Conservation (phyloP, 2,888 invertebrate species). For the Meteorus cinctellus region DNA sequence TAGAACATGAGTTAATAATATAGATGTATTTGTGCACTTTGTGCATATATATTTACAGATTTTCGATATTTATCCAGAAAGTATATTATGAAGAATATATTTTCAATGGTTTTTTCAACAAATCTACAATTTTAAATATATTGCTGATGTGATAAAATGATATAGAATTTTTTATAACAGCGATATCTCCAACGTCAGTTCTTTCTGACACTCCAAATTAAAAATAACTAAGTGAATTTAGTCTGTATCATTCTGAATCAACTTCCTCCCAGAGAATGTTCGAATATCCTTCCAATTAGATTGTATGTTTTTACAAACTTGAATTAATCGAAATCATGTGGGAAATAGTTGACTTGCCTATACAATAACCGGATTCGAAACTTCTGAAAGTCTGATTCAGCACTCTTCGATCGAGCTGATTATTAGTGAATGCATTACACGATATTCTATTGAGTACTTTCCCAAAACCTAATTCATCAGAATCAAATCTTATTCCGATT, state of each 20-base stretch:
- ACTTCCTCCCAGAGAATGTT: constrained; percentile 60
- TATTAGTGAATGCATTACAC: too few species aligned
- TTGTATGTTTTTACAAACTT: too few species aligned
- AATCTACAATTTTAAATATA: constrained; percentile 1
- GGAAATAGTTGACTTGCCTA: too few species aligned
- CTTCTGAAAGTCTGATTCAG: too few species aligned
- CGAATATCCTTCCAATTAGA: constrained; percentile 36
- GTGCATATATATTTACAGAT: background rate
- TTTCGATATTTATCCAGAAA: background rate
- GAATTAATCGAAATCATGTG: too few species aligned
- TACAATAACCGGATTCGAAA: too few species aligned
- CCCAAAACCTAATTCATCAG: too few species aligned
- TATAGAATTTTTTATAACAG: background rate
- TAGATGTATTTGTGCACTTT: background rate
- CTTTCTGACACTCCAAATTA: background rate
- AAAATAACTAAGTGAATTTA: background rate
- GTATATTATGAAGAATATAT: background rate
- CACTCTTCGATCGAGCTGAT: too few species aligned
- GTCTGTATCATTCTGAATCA: constrained; percentile 27
- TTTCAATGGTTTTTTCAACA: background rate
- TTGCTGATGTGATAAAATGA: background rate
- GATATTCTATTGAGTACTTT: too few species aligned
- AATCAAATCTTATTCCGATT: too few species aligned
- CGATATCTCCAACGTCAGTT: background rate
- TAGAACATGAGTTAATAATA: background rate